A percentile compares a stretch with the other conserved stretches of the same genome.
Conservation (phyloP, 2,888 invertebrate species). For the Escarpia spicata region DNA sequence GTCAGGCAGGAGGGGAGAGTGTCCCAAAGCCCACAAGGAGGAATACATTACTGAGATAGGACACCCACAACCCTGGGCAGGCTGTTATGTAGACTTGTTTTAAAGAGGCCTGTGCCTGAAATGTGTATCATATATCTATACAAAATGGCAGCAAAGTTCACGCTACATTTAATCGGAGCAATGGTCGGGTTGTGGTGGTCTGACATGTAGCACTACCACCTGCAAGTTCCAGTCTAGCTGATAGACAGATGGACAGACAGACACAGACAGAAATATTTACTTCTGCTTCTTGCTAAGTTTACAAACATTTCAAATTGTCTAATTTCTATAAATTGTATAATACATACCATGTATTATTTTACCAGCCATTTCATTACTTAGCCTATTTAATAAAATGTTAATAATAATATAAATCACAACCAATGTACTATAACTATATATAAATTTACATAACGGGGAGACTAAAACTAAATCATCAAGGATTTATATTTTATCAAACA, state of each 20-base stretch:
- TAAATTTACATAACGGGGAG: no score
- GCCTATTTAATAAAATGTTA: no score
- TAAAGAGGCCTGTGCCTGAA: not conserved
- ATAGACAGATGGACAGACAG: no score
- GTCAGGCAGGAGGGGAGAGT: not conserved
- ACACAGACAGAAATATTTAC: no score
- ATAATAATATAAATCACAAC: no score
- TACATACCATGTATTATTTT: no score
- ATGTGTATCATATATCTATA: slow-evolving; percentile 6
- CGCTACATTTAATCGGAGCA: not conserved
- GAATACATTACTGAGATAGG: not conserved
- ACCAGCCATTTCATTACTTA: no score
- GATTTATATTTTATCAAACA: no score
- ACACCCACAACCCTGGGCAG: not conserved
- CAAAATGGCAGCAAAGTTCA: not conserved
- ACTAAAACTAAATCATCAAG: no score
- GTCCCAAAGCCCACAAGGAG: not conserved
- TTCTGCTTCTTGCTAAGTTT: not conserved
- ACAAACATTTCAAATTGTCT: not conserved
- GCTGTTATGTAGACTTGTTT: not conserved
- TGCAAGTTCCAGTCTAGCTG: not conserved
- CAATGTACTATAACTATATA: no score
- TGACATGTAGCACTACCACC: not conserved
- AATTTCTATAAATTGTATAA: not conserved
- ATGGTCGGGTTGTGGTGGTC: not conserved